Evolutionary conservation across 64 coral and sea anemone species (phyloP), one percentile per base, ranked within the genome.

Genomic region (Orbicella faveolata): DNA sequence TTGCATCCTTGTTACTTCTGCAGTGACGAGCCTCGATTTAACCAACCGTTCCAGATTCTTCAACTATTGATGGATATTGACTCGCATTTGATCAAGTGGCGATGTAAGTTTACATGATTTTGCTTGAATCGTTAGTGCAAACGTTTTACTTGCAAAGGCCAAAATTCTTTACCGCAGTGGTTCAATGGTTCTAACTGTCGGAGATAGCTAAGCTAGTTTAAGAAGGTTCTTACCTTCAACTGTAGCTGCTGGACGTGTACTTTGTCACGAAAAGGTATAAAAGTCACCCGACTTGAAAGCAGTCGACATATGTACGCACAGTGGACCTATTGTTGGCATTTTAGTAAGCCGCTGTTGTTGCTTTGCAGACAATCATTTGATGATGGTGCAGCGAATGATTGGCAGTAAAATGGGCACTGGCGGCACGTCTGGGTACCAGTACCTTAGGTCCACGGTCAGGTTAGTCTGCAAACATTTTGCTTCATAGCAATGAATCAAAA

Each of bases 11-110:
- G 16, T 73, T 87, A 11, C 33, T 94, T 54, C 62, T 53, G 14
- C 77, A 92, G 88, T 75, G 88, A 96, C 75, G 87, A 90, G 72
- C 91, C 95, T 14, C 89, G 95, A 61, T 91, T 94, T 35, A 92
- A 88, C 53, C 96, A 98, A 66, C 96, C 96, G 4, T 98, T 87
- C 75, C 96, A 98, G 36, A 89, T 98, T 53, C 93, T 98, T 88
- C 88, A 95, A 48, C 85, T 99, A 55, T 87, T 99, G 39, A 96
- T 99, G 94, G 97, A 99, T 73, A 99, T 99, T 34, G 97, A 99
- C 75, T 95, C 90, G 20, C 81, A 89, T 39, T 83, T 99, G 36
- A 99, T 85, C 65, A 99, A 99, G 76, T 99, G 97, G 97, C 87
- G 97, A 52, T 99, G 97, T 99, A 94, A 99, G 97, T 94, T 2